phyloP scores from a whole-genome alignment of 2,113 vertebrate genomes.

The Phyllostomus discolor region DNA sequence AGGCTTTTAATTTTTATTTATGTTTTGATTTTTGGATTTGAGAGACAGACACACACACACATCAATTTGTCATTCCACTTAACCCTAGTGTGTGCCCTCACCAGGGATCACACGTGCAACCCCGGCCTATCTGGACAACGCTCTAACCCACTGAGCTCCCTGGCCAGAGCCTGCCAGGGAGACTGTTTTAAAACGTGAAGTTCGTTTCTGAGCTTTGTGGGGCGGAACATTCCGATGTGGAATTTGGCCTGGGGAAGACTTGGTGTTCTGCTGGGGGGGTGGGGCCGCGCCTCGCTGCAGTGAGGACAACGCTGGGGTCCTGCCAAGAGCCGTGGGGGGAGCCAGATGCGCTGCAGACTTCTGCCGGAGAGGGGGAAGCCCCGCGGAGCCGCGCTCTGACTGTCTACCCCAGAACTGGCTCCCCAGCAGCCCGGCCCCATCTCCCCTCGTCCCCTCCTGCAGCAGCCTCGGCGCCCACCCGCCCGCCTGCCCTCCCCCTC shows the following conservation, averaged over 20 bases:
- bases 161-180: neutral
- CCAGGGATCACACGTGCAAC: too few relatives aligned
- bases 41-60: too few relatives aligned
- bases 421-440: accelerated
- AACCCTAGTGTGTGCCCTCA: too few relatives aligned
- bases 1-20: too few relatives aligned
- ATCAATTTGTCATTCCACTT: too few relatives aligned
- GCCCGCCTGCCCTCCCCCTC: neutral
- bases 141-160: too few relatives aligned
- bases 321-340: accelerated
- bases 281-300: neutral
- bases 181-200: neutral
- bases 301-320: neutral
- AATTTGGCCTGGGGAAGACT: neutral
- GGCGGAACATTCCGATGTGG: neutral
- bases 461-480: accelerated
- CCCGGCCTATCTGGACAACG: too few relatives aligned
- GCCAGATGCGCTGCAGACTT: accelerated
- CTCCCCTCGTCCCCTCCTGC: neutral
- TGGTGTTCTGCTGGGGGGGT: neutral
- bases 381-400: accelerated
- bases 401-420: neutral
- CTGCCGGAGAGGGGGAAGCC: neutral
- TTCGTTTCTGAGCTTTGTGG: neutral
- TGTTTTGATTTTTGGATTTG: too few relatives aligned